A percentile compares a stretch with the other conserved stretches of the same genome.
Conservation (phyloP, 2,113 vertebrate species). For the Python bivittatus region DNA sequence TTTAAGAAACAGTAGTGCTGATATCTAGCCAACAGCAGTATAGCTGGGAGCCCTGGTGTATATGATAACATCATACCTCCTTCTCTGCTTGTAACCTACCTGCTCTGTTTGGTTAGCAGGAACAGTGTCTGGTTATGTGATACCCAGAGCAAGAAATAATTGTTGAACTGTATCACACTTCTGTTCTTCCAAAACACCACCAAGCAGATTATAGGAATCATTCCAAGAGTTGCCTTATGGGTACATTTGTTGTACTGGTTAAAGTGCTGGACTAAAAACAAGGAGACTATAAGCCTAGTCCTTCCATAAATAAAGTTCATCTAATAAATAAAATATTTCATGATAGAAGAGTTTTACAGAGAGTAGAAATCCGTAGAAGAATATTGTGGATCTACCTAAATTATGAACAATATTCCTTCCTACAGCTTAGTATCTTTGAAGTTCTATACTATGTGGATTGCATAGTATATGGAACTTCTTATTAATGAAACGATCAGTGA, state of each 20-base stretch:
- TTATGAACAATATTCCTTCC: background rate
- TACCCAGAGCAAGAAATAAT: too few relatives aligned
- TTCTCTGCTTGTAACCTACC: background rate
- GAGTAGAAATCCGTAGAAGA: background rate
- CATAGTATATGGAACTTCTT: background rate
- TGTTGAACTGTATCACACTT: background rate
- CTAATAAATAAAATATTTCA: background rate
- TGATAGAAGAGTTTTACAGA: background rate
- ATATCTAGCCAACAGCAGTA: background rate
- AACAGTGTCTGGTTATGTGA: background rate
- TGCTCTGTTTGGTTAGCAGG: background rate
- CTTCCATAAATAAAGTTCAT: background rate
- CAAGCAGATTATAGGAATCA: background rate
- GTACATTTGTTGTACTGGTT: background rate
- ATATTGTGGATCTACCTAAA: background rate
- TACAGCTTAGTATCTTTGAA: background rate
- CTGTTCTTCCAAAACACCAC: background rate
- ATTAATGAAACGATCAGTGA: background rate
- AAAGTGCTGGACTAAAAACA: background rate
- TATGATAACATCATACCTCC: background rate
- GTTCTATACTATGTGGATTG: background rate
- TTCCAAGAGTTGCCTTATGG: background rate
- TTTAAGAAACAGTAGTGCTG: slow-evolving; percentile 37
- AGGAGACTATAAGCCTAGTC: background rate
- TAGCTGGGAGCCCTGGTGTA: background rate